phyloP scores from a whole-genome alignment of 2,888 invertebrate genomes.

The Acronicta alni region DNA sequence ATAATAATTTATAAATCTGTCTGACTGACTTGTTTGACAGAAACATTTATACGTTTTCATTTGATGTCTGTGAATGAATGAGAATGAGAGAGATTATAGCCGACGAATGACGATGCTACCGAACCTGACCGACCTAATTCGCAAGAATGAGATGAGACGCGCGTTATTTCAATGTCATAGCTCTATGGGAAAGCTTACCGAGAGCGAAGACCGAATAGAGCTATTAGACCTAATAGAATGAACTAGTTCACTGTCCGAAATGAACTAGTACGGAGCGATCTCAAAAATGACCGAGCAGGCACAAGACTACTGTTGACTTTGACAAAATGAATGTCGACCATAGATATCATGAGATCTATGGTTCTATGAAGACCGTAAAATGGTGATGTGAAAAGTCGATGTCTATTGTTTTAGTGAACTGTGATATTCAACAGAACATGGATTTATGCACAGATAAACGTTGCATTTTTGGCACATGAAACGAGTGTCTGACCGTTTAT shows the following conservation, averaged over 20 bases:
- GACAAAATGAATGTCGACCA: conserved; percentile 8
- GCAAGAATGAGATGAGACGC: conserved; percentile 1
- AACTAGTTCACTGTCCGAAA: conserved; percentile 10
- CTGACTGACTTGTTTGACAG: conserved; percentile 1
- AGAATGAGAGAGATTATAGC: conserved; percentile 5
- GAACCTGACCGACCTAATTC: conserved; percentile 3
- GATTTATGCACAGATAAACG: conserved; percentile 21
- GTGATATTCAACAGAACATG: conserved; percentile 18
- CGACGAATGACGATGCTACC: conserved; percentile 6
- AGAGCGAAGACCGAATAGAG: conserved; percentile 8
- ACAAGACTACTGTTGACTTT: conserved; percentile 10
- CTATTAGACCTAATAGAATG: conserved; percentile 6
- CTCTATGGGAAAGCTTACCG: conserved; percentile 4
- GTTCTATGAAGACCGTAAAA: conserved; percentile 13
- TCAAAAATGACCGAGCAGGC: conserved; percentile 6
- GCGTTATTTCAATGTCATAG: background rate
- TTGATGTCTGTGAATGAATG: conserved; percentile 5
- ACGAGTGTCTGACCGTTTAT: conserved; percentile 18
- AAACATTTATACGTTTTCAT: background rate
- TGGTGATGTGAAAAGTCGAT: conserved; percentile 12
- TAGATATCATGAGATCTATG: conserved; percentile 12
- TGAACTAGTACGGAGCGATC: conserved; percentile 8
- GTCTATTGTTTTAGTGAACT: conserved; percentile 9
- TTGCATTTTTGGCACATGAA: conserved; percentile 21
- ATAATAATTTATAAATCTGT: too few relatives aligned